Base-by-base conservation (phyloP, 1,140 invertebrate species). In the Brachionus rotundiformis region DNA sequence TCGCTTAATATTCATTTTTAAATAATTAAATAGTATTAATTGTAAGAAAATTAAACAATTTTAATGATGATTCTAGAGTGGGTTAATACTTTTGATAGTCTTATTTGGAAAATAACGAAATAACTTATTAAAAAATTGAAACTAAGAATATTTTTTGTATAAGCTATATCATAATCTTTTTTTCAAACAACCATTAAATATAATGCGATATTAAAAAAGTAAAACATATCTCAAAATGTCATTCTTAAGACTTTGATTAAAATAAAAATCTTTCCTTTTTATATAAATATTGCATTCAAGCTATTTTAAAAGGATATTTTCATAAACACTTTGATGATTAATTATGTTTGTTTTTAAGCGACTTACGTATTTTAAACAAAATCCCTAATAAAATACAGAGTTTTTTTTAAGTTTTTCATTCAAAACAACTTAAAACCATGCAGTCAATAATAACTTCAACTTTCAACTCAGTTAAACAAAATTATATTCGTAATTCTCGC, bases 401-500 rank as follows among this genome's bases (percentile, higher is more conserved):
- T 23, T 19, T 23, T 54, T 54, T 54, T 54, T 0, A 23, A 68
- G 16, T 23, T 33, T 68, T 36, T 23, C 6, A 19, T 71, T 27
- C 10, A 2, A 73, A 73, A 10, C 7, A 25, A 44, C 8, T 27
- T 25, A 0, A 73, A 73, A 44, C 7, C 19, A 73, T 73, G 68
- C 68, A 73, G 5, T 73, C 68, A 23, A 41, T 73, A 25, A 44
- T 73, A 44, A 44, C 36, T 44, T 73, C 68, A 44, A 73, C 68
- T 5, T 79, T 79, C 11, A 39, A 79, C 36, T 36, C 47, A 23
- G 29, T 79, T 13, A 44, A 79, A 23, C 31, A 59, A 31, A 79
- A 79, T 63, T 79, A 79, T 79, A 25, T 79, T 19, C 19, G 76
- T 8, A 79, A 79, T 33, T 79, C 1, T 8, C 19, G 76, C 10